Conservation (phyloP, 2,797 vertebrate species). For the Ambastaia sidthimunki region DNA sequence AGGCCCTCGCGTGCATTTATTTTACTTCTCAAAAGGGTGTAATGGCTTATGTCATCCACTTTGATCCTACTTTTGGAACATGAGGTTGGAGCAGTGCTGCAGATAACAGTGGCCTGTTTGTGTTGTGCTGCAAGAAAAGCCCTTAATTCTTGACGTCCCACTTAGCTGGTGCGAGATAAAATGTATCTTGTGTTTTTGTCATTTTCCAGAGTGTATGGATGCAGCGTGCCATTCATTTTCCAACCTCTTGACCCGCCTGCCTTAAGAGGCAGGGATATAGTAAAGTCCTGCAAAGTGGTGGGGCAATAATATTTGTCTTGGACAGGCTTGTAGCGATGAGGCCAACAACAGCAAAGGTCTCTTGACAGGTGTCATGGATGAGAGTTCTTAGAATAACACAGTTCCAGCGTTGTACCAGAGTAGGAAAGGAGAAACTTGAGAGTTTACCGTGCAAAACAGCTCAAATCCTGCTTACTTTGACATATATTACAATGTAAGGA, state of each 20-base stretch:
- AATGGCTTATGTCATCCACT: slow-evolving; percentile 75
- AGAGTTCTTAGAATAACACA: slow-evolving; percentile 71
- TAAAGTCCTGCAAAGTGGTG: slow-evolving; percentile 64
- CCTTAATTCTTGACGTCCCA: slow-evolving; percentile 34
- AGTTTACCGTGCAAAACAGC: slow-evolving; percentile 42
- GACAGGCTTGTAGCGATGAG: slow-evolving; percentile 69
- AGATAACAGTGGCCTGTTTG: slow-evolving; percentile 67
- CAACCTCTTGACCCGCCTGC: slow-evolving; percentile 64
- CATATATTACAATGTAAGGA: slow-evolving; percentile 49
- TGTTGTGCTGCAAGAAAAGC: slow-evolving; percentile 47
- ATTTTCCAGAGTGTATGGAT: slow-evolving; percentile 1
- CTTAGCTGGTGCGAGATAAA: not conserved
- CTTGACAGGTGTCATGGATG: slow-evolving; percentile 73
- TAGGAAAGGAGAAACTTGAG: slow-evolving; percentile 43
- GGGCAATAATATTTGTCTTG: slow-evolving; percentile 77
- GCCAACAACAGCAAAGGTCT: slow-evolving; percentile 72
- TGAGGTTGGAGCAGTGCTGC: slow-evolving; percentile 53
- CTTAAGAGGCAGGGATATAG: slow-evolving; percentile 62
- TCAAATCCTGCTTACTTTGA: slow-evolving; percentile 50
- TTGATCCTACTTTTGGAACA: slow-evolving; percentile 73
- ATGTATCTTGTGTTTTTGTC: slow-evolving; percentile 43
- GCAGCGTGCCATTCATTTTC: slow-evolving; percentile 67
- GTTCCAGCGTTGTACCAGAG: slow-evolving; percentile 55
- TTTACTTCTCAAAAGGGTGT: slow-evolving; percentile 69
- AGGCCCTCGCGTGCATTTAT: slow-evolving; percentile 71